Percentiles rank a stretch among this genome's conserved stretches.
phyloP scores from a whole-genome alignment of 2,113 vertebrate genomes.

The Phoxinus phoxinus region DNA sequence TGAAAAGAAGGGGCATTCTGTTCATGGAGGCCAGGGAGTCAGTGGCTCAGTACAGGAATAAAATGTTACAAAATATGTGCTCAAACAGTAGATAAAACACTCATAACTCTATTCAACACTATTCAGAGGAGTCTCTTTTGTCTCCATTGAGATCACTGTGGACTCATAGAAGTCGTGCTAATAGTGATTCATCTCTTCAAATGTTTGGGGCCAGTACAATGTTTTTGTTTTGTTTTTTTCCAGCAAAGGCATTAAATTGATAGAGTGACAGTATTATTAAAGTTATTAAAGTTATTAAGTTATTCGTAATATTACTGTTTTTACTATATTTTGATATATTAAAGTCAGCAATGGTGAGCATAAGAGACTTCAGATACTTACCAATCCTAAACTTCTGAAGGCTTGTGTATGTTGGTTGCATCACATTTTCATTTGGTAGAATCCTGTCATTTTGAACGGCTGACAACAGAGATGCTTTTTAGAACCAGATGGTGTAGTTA shows the following conservation, averaged over 20 bases:
- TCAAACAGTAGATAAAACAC: neutral
- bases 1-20: neutral
- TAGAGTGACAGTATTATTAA: too few species aligned
- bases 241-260: too few species aligned
- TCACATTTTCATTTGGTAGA: neutral
- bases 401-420: neutral
- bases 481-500: conserved; percentile 14
- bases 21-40: neutral
- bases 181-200: too few species aligned
- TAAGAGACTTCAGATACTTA: neutral
- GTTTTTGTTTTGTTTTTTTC: too few species aligned
- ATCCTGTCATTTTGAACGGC: neutral
- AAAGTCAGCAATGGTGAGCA: neutral
- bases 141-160: too few species aligned
- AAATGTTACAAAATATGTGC: neutral
- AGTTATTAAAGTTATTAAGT: too few species aligned
- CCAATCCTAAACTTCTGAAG: neutral
- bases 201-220: too few species aligned
- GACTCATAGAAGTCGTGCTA: too few species aligned
- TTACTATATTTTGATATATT: neutral
- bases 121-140: too few species aligned
- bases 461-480: neutral
- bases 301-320: neutral
- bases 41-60: neutral
- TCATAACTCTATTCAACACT: neutral